These are phyloP conservation scores for Lepidostoma basale DNA, from an alignment of 1,140 invertebrate species.

Conservation along the genomic window DNA sequence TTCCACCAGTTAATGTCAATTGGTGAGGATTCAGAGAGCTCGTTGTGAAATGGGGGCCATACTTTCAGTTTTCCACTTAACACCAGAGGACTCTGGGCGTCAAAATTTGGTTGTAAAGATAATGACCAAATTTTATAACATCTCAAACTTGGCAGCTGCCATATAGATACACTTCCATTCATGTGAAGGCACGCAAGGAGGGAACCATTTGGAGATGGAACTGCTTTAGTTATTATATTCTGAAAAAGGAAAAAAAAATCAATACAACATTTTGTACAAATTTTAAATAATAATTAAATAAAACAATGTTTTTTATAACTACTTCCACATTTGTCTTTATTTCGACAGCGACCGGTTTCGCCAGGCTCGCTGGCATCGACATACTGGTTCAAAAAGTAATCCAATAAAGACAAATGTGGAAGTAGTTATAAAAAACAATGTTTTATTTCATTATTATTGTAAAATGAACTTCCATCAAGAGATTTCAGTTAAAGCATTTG, in stretches of 20 bases:
- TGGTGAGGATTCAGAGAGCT: conserved; percentile 61
- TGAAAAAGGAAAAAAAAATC: conserved; percentile 41
- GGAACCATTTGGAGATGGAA: conserved; percentile 66
- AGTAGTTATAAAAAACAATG: too few species aligned
- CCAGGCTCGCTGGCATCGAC: too few species aligned
- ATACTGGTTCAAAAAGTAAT: too few species aligned
- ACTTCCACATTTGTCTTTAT: too few species aligned
- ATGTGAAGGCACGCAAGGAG: conserved; percentile 71
- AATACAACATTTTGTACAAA: conserved; percentile 22
- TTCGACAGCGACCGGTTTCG: too few species aligned
- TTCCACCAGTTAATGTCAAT: conserved; percentile 82
- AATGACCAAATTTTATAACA: conserved; percentile 66
- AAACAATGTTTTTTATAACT: too few species aligned
- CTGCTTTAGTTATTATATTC: conserved; percentile 69
- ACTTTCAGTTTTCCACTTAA: conserved; percentile 52
- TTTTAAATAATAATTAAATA: too few species aligned
- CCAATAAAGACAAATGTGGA: too few species aligned
- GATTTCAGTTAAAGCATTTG: too few species aligned
- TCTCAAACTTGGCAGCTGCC: conserved; percentile 71
- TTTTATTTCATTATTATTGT: too few species aligned
- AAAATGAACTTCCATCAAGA: too few species aligned
- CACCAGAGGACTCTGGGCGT: conserved; percentile 62
- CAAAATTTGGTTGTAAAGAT: conserved; percentile 67
- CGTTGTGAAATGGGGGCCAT: conserved; percentile 43
- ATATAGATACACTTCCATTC: conserved; percentile 74